Percentiles rank a stretch among this genome's conserved stretches.
Evolutionary conservation across 2,888 invertebrate species (phyloP).

Genomic region (Iphiclides podalirius): DNA sequence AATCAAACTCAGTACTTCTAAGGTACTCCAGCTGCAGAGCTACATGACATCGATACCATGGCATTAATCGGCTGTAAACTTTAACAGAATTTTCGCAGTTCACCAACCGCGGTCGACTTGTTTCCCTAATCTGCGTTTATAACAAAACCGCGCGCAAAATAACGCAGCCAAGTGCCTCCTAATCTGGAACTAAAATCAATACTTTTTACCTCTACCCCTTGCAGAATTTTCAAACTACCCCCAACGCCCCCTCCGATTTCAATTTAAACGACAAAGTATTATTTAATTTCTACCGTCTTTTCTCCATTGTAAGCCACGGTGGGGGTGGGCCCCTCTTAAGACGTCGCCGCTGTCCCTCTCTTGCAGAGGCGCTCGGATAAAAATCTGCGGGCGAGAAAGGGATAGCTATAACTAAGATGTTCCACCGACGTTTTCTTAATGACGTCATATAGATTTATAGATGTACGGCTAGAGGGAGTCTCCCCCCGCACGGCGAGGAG

Average conservation of each 20-base stretch:
- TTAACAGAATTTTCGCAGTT: constrained; percentile 1
- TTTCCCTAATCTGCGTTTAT: constrained; percentile 21
- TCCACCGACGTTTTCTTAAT: constrained; percentile 72
- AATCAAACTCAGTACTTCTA: too few relatives aligned
- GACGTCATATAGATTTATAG: constrained; percentile 78
- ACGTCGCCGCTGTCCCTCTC: constrained; percentile 52
- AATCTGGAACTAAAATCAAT: constrained; percentile 75
- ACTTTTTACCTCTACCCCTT: constrained; percentile 71
- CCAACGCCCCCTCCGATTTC: constrained; percentile 51
- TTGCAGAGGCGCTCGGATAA: constrained; percentile 29
- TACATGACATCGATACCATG: too few relatives aligned
- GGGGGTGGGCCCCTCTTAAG: constrained; percentile 55
- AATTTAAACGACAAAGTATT: constrained; percentile 79
- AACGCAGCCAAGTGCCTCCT: too few relatives aligned
- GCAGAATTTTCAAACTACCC: constrained; percentile 65
- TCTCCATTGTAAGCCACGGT: constrained; percentile 73
- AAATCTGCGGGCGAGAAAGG: constrained; percentile 46
- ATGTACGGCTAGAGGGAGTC: constrained; percentile 55
- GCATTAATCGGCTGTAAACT: too few relatives aligned
- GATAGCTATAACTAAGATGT: constrained; percentile 67
- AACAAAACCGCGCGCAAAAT: constrained; percentile 28
- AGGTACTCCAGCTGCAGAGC: too few relatives aligned
- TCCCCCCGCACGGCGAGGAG: constrained; percentile 42
- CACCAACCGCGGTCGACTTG: constrained; percentile 1
- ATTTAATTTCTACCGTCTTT: constrained; percentile 78